Evolutionary conservation across 2,888 invertebrate genomes (phyloP), one percentile per base, ranked within the genome.

Genomic region (Argynnis bischoffii): DNA sequence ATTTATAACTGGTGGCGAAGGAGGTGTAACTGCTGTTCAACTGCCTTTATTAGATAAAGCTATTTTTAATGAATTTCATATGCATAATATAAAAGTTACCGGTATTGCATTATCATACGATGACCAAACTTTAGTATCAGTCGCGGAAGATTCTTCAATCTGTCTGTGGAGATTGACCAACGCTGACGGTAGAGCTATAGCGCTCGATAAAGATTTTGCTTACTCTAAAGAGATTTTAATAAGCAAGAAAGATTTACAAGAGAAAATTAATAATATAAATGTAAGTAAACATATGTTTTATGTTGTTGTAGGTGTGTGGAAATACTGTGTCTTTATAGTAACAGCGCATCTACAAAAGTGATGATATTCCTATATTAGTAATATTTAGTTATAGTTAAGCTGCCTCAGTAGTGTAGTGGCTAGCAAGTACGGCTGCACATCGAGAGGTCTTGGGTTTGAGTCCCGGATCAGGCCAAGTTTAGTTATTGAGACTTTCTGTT

Each of bases 141-240:
- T 96, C 1, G 95, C 96, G 0, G 93, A 94, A 69, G 96, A 96
- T 76, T 96, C 98, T 0, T 96, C 96, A 0, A 93, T 99, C 46
- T 96, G 97, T 74, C 92, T 99, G 70, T 98, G 98, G 98, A 95
- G 95, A 77, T 85, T 98, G 69, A 93, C 95, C 1, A 96, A 96
- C 77, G 94, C 94, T 6, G 96, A 96, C 63, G 95, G 94, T n/a
- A 94, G 95, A 85, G 93, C 95, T 0, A 93, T 96, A 13, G 94
- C 95, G 60, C 85, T 96, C 48, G 97, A 97, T 76, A 95, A 95
- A 80, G 97, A 97, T 75, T 94, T 96, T 67, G 89, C 95, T 5
- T 95, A 96, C 78, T 95, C 96, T 0, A 95, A 95, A 74, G 98
- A 98, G 83, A 95, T 98, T 72, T 92, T 98, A 63, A 97, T 98